phyloP scores from a whole-genome alignment of 2,888 invertebrate genomes.

The Microctonus hyperodae region DNA sequence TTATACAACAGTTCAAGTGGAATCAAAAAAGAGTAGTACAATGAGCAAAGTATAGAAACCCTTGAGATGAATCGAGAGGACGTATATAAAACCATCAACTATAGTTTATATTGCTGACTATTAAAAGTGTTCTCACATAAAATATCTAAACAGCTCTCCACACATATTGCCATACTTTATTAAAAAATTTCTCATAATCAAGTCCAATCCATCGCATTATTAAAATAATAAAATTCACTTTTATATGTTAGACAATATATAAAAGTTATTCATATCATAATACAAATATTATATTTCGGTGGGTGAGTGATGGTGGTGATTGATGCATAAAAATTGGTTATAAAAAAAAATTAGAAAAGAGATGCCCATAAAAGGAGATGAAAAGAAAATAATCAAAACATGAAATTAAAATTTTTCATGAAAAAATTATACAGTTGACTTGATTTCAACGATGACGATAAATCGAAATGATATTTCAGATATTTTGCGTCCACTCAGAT shows the following conservation, averaged over 20 bases:
- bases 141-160: too few relatives aligned
- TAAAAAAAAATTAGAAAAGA: background rate
- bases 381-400: background rate
- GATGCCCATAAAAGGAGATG: background rate
- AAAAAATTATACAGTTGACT: conserved; percentile 1
- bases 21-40: background rate
- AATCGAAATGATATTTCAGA: conserved; percentile 6
- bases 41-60: background rate
- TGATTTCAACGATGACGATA: background rate
- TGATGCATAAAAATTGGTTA: background rate
- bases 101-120: background rate
- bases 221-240: background rate
- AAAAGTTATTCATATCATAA: background rate
- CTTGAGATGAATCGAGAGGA: background rate
- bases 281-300: too few relatives aligned
- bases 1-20: background rate
- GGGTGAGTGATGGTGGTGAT: too few relatives aligned
- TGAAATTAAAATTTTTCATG: background rate
- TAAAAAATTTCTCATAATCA: too few relatives aligned
- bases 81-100: background rate
- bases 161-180: too few relatives aligned
- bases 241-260: background rate
- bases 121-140: too few relatives aligned
- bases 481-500: background rate
- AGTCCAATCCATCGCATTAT: too few relatives aligned